Evolutionary conservation across 2,797 vertebrate genomes (phyloP).

Genomic region (Prionace glauca): DNA sequence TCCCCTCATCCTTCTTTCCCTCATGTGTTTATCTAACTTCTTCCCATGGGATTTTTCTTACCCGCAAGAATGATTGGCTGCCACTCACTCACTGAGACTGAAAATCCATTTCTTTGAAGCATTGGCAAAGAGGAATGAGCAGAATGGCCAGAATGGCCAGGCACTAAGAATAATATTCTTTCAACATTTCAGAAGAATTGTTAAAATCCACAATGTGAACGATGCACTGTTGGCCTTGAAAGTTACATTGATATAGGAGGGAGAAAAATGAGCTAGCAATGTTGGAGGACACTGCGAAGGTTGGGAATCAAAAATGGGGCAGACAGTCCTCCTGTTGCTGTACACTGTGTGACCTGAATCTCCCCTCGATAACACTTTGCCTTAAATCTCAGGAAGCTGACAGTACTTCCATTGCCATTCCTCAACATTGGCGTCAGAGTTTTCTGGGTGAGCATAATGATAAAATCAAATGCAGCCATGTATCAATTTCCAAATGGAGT

Average conservation of each 20-base stretch:
- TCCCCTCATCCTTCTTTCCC: neutral
- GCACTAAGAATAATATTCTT: neutral
- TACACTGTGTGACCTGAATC: neutral
- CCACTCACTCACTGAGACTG: neutral
- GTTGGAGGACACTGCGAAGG: neutral
- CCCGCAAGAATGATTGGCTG: neutral
- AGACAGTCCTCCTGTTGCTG: neutral
- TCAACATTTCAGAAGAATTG: neutral
- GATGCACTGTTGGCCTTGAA: neutral
- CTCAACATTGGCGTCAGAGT: neutral
- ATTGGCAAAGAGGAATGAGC: neutral
- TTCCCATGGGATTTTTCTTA: neutral
- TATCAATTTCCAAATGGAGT: neutral
- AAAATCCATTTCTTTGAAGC: neutral
- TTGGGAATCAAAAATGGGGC: neutral
- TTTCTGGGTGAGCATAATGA: neutral
- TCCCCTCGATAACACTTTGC: neutral
- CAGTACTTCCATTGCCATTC: neutral
- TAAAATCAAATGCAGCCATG: neutral
- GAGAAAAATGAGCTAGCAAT: neutral
- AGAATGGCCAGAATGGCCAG: too few species aligned
- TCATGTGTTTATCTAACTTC: neutral
- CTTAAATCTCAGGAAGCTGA: neutral
- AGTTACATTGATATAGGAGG: neutral
- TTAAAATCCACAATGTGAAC: neutral